A percentile compares a stretch with the other conserved stretches of the same genome.
phyloP scores from a whole-genome alignment of 2,113 vertebrate genomes.

The Chascanopsetta lugubris region DNA sequence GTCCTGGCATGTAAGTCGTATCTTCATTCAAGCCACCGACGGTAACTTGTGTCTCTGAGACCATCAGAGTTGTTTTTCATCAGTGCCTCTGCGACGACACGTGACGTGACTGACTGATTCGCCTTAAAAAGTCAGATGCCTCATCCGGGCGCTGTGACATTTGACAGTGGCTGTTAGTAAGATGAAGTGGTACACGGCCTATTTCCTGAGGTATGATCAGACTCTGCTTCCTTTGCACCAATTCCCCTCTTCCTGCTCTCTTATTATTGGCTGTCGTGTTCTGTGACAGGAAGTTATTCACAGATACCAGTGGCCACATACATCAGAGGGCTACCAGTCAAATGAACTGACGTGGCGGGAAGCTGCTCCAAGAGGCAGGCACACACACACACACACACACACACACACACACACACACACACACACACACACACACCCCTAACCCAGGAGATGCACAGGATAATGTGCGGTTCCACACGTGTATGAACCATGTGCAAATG shows the following conservation, averaged over 20 bases:
- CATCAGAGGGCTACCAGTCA: background rate
- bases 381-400: background rate
- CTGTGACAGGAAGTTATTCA: constrained; percentile 48
- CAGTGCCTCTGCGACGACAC: background rate
- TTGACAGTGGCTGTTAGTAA: constrained; percentile 35
- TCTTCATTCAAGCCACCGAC: background rate
- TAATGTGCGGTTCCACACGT: too few relatives aligned
- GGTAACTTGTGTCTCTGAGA: background rate
- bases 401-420: background rate
- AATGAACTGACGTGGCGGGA: constrained; percentile 15
- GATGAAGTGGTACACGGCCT: constrained; percentile 31
- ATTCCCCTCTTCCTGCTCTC: constrained; percentile 62
- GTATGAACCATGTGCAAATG: too few relatives aligned
- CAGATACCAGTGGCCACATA: constrained; percentile 23
- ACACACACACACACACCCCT: background rate
- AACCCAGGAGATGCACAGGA: background rate
- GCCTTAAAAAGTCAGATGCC: constrained; percentile 28
- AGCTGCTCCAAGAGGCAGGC: background rate
- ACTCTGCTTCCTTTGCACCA: constrained; percentile 51
- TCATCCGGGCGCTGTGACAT: constrained; percentile 25
- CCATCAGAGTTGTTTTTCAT: too few relatives aligned
- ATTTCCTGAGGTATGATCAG: constrained; percentile 59
- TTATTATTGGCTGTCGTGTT: constrained; percentile 53
- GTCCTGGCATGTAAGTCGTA: background rate
- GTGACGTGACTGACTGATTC: constrained; percentile 6